phyloP scores from a whole-genome alignment of 2,888 invertebrate genomes.

The Pheosia gnoma region DNA sequence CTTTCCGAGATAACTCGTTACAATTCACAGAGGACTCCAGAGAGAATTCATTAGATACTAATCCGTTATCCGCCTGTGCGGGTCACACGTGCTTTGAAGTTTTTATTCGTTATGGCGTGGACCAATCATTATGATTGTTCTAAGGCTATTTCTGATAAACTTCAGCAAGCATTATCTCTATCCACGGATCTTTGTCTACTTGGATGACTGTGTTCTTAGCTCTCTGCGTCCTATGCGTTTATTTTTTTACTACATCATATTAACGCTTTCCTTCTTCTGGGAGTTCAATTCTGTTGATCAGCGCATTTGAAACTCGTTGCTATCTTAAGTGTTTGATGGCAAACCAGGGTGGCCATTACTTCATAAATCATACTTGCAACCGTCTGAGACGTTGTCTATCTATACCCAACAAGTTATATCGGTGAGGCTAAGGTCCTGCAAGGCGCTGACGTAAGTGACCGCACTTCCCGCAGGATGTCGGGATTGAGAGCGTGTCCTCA shows the following conservation, averaged over 20 bases:
- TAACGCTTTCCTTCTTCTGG: too few relatives aligned
- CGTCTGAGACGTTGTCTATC: slow-evolving; percentile 69
- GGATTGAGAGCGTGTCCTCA: slow-evolving; percentile 82
- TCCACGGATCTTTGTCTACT: too few relatives aligned
- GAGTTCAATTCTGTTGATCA: too few relatives aligned
- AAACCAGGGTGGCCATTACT: slow-evolving; percentile 44
- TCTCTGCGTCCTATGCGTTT: too few relatives aligned
- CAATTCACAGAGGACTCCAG: slow-evolving; percentile 38
- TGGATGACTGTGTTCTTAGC: too few relatives aligned
- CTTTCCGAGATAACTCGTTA: slow-evolving; percentile 46
- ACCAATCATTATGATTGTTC: slow-evolving; percentile 4
- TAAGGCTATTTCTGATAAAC: neutral
- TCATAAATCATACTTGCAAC: slow-evolving; percentile 64
- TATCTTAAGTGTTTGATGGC: slow-evolving; percentile 38
- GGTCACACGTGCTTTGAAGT: slow-evolving; percentile 23
- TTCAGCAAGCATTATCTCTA: neutral
- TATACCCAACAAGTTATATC: slow-evolving; percentile 54
- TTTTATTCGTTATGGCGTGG: slow-evolving; percentile 11
- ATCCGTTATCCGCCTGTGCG: slow-evolving; percentile 26
- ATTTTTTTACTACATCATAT: too few relatives aligned
- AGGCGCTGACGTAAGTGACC: slow-evolving; percentile 73
- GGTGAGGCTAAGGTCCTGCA: slow-evolving; percentile 68
- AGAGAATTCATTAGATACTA: slow-evolving; percentile 31
- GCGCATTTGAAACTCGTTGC: too few relatives aligned
- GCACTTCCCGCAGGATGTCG: slow-evolving; percentile 80